These are phyloP conservation scores for Tapirus terrestris DNA, from an alignment of 2,113 vertebrate genomes.

Conservation along the genomic window DNA sequence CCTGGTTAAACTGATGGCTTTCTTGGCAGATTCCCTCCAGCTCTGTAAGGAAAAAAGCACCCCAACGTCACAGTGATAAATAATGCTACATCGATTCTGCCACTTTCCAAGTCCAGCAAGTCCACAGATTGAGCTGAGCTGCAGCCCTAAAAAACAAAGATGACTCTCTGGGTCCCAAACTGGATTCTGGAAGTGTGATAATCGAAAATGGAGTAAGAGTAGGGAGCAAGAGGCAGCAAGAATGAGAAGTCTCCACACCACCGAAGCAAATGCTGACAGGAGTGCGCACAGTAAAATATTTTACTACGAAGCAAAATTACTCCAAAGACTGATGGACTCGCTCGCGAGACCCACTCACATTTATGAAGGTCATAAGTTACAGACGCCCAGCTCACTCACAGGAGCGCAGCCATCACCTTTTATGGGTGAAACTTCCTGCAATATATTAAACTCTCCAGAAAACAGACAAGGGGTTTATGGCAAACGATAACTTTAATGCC, in stretches of 20 bases:
- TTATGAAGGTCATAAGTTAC: conserved; percentile 88
- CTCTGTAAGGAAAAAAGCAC: neutral
- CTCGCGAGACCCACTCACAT: conserved; percentile 85
- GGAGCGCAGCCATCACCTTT: conserved; percentile 83
- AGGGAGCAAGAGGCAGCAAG: neutral
- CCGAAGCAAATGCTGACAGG: conserved; percentile 37
- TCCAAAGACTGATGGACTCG: conserved; percentile 86
- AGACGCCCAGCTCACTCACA: conserved; percentile 73
- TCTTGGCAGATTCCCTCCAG: neutral
- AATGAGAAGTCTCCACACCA: neutral
- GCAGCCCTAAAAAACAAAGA: neutral
- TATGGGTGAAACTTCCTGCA: conserved; percentile 85
- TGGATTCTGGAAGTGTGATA: neutral
- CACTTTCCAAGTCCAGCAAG: neutral
- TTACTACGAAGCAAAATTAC: conserved; percentile 86
- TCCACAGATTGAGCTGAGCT: neutral
- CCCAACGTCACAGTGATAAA: neutral
- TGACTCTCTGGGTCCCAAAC: neutral
- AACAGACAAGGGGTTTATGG: conserved; percentile 82
- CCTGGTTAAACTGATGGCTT: neutral
- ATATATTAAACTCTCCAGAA: conserved; percentile 85
- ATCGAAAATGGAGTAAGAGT: neutral
- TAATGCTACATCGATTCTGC: neutral
- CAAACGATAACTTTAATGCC: conserved; percentile 83
- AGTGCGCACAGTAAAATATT: conserved; percentile 79